These are phyloP conservation scores for Tiliqua scincoides DNA, from an alignment of 2,113 vertebrate species.

Conservation along the genomic window DNA sequence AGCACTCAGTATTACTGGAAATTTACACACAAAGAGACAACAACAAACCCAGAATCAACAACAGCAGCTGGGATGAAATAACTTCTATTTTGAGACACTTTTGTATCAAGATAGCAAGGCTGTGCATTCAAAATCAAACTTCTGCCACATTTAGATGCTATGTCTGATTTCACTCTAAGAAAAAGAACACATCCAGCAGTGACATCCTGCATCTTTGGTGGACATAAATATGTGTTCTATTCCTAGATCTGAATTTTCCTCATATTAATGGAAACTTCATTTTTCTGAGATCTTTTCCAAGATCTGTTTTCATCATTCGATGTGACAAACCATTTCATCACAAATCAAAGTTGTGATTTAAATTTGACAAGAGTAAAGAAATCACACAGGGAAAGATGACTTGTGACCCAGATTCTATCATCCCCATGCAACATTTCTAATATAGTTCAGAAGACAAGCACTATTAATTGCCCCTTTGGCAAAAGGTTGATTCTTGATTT, in stretches of 20 bases:
- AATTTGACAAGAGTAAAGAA: background rate
- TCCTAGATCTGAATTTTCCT: background rate
- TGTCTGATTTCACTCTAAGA: background rate
- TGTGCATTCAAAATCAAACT: background rate
- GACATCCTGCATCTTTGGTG: background rate
- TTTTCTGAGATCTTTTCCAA: background rate
- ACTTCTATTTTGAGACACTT: background rate
- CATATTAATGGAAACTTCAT: background rate
- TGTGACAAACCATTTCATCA: background rate
- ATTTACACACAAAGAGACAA: background rate
- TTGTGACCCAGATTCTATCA: background rate
- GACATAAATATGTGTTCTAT: background rate
- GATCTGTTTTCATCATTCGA: background rate
- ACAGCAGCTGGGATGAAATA: background rate
- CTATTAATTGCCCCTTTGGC: background rate
- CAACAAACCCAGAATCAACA: background rate
- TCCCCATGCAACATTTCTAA: background rate
- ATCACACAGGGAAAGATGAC: background rate
- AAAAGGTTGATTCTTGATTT: background rate
- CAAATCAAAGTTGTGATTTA: background rate
- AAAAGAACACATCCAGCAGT: background rate
- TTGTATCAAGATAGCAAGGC: background rate
- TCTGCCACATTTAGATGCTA: background rate
- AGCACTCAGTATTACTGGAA: background rate
- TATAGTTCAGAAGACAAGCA: background rate